Base-by-base conservation (phyloP, 1,140 invertebrate species). In the Drosophila saltans region DNA sequence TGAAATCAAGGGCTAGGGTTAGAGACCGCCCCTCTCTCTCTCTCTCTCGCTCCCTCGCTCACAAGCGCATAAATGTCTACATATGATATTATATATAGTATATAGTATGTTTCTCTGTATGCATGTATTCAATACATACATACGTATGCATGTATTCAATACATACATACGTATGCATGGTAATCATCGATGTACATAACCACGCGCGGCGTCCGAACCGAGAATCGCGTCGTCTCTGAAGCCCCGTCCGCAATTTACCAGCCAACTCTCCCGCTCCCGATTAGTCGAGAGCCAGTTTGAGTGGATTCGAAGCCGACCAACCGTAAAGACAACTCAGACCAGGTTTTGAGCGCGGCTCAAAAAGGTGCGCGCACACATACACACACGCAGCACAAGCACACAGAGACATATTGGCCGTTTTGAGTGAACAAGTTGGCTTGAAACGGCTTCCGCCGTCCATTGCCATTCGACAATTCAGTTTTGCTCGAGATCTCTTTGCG, bases 401-500 rank as follows among this genome's bases (percentile, higher is more conserved):
- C 26, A 45, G 10, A 56, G 11, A 56, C 9, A 11, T 16, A 66
- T 28, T 55, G 39, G 43, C 30, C 58, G 65, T 48, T 33, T 67
- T 72, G 72, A 71, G 76, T 52, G 21, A 52, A 5, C 21, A 26
- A 52, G 45, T 76, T 73, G 66, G 70, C 67, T 80, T 75, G 55
- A 48, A 45, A 16, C 45, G 68, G 76, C 69, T 84, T 84, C 77
- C 77, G 78, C 59, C 77, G 73, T 72, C 71, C 66, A 78, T 80
- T 80, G 59, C 66, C 55, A 66, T 80, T 77, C 66, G 72, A 80
- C 67, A 66, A 80, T 78, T 88, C 85, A 91, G 86, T 90, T 90
- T 86, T 66, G 80, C 66, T 76, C 75, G 83, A 90, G 88, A 90
- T 82, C 88, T 88, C 81, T 88, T 74, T 81, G 72, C 73, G 80